Evolutionary conservation across 2,888 invertebrate species (phyloP), one percentile per base, ranked within the genome.

Genomic region (Drosophila colorata): DNA sequence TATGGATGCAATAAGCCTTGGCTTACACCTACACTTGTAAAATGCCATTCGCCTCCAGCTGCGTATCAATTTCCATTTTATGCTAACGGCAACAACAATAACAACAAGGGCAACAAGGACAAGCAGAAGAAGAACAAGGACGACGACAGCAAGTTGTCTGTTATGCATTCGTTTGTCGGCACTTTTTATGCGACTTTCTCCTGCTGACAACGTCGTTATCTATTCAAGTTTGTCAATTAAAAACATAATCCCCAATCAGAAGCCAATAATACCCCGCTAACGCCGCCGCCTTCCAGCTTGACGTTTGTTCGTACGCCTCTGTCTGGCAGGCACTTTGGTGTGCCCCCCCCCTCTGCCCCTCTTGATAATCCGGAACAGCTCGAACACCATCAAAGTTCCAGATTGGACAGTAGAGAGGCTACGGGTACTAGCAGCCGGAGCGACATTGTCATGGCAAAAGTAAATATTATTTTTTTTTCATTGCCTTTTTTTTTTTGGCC

Each of bases 201-300:
- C 67, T 85, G 87, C 89, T 85, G 89, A 81, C 85, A 81, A 85
- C 82, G 76, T 87, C 88, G 85, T 85, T 87, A 85, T 74, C 89
- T 80, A 87, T 85, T 87, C 85, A 87, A 85, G 89, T 85, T 85
- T 89, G 85, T 87, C 85, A 85, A 85, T 85, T 85, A 85, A 85
- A 85, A 85, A 84, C 82, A 80, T 89, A 85, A 85, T 85, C 85
- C 85, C 88, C 85, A 85, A 85, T 88, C 85, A 89, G 85, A 87
- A 85, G 89, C 85, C 89, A 85, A 89, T 89, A 85, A 85, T 78
- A 88, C 88, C 72, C 47, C 40, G 67, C 65, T 64, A 40, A 65
- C 35, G 20, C 61, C 61, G 11, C 41, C 28, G 7, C 16, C 55
- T 9, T 9, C n/a, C 18, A 11, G 2, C 35, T 6, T 38, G 38